phyloP scores from a whole-genome alignment of 2,113 vertebrate species.

The Mionectes macconnelli region DNA sequence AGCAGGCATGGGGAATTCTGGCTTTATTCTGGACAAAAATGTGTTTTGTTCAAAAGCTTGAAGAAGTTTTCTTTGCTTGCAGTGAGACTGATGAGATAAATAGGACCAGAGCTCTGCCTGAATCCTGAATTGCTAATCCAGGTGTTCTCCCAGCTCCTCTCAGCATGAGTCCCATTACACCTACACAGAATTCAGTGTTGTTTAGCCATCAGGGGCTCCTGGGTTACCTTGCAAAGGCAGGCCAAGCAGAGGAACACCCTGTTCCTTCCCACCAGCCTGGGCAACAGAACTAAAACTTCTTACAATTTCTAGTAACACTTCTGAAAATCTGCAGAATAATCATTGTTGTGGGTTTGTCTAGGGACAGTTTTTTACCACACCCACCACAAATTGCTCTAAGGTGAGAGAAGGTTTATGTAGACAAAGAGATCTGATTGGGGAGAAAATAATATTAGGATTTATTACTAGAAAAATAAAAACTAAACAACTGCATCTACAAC shows the following conservation, averaged over 20 bases:
- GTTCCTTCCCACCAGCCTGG: not conserved
- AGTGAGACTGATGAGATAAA: not conserved
- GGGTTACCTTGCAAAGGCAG: not conserved
- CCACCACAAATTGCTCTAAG: no score
- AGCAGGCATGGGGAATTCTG: not conserved
- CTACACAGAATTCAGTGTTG: not conserved
- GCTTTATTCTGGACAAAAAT: not conserved
- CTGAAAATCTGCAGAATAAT: not conserved
- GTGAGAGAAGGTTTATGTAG: no score
- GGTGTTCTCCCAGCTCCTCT: not conserved
- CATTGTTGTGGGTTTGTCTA: no score
- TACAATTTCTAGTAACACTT: not conserved
- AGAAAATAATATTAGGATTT: no score
- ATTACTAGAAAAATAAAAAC: no score
- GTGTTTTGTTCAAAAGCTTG: not conserved
- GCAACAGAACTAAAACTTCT: not conserved
- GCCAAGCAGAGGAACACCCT: not conserved
- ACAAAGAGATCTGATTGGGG: no score
- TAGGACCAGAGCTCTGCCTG: not conserved
- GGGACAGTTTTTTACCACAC: no score
- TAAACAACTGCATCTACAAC: no score
- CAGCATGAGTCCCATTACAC: not conserved
- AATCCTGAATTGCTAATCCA: not conserved
- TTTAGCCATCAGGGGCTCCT: not conserved
- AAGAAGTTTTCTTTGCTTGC: not conserved